Evolutionary conservation across 1,140 invertebrate species (phyloP).

Genomic region (Daktulosphaira vitifoliae): DNA sequence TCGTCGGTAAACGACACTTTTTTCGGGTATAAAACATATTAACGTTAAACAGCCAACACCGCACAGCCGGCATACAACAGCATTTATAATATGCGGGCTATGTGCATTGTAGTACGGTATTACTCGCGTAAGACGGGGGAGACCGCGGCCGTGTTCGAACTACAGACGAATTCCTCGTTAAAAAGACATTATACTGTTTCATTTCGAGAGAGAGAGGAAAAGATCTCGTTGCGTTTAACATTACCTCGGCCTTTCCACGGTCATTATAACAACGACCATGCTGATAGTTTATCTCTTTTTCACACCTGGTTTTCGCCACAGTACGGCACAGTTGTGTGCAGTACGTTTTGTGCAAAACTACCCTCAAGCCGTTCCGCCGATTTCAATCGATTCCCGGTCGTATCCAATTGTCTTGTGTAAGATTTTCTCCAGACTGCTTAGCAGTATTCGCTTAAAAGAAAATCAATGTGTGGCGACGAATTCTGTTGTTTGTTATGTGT

Average conservation of each 20-base stretch:
- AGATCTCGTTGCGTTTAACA: background rate
- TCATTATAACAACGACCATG: background rate
- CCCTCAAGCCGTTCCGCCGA: conserved; percentile 8
- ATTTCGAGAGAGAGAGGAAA: background rate
- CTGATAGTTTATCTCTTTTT: background rate
- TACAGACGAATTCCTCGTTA: conserved; percentile 14
- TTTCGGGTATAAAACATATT: background rate
- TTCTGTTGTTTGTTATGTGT: background rate
- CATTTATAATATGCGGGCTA: background rate
- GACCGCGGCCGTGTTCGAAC: background rate
- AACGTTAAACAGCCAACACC: background rate
- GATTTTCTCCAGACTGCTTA: background rate
- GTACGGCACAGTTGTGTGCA: background rate
- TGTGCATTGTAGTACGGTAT: background rate
- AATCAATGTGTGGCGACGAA: background rate
- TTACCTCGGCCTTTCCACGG: conserved; percentile 1
- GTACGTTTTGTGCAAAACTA: background rate
- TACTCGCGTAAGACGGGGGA: background rate
- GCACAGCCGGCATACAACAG: background rate
- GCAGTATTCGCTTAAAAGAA: too few relatives aligned
- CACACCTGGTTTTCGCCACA: background rate
- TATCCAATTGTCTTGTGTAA: background rate
- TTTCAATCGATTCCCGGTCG: background rate
- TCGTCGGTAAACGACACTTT: conserved; percentile 1
- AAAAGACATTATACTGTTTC: conserved; percentile 10